A percentile compares a stretch with the other conserved stretches of the same genome.
Evolutionary conservation across 2,113 vertebrate genomes (phyloP).

Genomic region (Xenopus tropicalis): UCB_Xtro_10.0 CM004447.2:90560001-90560500

Average conservation of each 20-base stretch:
- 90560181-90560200: conserved; percentile 36
- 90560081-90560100: conserved; percentile 4
- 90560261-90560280: not conserved
- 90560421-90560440: too few species aligned
- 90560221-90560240: not conserved
- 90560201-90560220: conserved; percentile 14
- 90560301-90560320: too few species aligned
- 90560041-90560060: conserved; percentile 51
- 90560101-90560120: conserved; percentile 14
- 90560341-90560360: too few species aligned
- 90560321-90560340: too few species aligned
- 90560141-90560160: conserved; percentile 39
- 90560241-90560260: not conserved
- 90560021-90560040: conserved; percentile 62
- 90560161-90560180: conserved; percentile 32
- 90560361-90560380: too few species aligned
- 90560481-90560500: too few species aligned
- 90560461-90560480: too few species aligned
- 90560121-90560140: conserved; percentile 14
- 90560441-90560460: too few species aligned
- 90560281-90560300: too few species aligned
- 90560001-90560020: conserved; percentile 67
- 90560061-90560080: conserved; percentile 18
- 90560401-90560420: too few species aligned
- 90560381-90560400: too few species aligned